These are phyloP conservation scores for Rhabditoides inermis DNA, from an alignment of 2,888 invertebrate genomes.

Conservation along the genomic window DNA sequence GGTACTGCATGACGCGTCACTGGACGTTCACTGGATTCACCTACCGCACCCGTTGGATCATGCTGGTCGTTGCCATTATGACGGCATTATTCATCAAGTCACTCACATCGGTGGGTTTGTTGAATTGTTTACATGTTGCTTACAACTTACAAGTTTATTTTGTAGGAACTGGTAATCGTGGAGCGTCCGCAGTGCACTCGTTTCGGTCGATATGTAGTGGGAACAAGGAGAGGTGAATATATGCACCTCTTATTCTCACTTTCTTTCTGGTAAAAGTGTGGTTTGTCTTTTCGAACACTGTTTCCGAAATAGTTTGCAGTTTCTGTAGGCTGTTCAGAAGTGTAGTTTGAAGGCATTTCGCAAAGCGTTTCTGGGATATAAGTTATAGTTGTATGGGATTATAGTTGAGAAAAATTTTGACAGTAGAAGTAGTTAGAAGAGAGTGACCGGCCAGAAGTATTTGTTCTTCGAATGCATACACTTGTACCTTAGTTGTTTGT, in stretches of 20 bases:
- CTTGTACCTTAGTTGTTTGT: no score
- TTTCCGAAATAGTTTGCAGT: no score
- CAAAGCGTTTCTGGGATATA: no score
- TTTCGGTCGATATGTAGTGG: slow-evolving; percentile 17
- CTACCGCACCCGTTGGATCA: slow-evolving; percentile 42
- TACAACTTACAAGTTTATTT: neutral
- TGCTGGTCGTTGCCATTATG: slow-evolving; percentile 27
- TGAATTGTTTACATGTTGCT: neutral
- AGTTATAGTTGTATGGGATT: no score
- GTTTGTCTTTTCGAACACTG: no score
- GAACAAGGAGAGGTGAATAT: slow-evolving; percentile 11
- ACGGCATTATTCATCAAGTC: slow-evolving; percentile 40
- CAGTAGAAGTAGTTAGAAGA: no score
- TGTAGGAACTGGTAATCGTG: slow-evolving; percentile 21
- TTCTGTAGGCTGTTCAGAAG: no score
- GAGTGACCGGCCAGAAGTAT: no score
- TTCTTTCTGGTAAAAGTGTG: no score
- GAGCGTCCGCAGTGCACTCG: slow-evolving; percentile 23
- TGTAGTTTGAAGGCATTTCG: no score
- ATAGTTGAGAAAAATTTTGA: no score
- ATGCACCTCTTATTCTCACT: slow-evolving; percentile 9
- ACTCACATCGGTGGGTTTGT: slow-evolving; percentile 30
- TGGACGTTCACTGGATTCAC: slow-evolving; percentile 51
- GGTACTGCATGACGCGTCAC: slow-evolving; percentile 41
- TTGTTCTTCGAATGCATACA: no score